Evolutionary conservation across 2,888 invertebrate genomes (phyloP).

Genomic region (Nineta flava): DNA sequence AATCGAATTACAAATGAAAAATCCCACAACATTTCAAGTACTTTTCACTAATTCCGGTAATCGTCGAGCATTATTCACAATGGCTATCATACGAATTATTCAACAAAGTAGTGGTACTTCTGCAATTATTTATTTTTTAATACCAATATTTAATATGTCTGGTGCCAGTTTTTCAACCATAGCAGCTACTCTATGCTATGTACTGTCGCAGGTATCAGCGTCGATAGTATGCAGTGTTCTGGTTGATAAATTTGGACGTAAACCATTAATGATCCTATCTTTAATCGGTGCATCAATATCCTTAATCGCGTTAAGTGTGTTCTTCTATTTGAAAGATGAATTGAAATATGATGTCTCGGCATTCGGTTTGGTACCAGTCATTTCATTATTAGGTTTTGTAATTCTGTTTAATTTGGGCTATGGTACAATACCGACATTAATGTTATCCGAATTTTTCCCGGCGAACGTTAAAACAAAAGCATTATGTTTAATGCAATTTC

Average conservation of each 20-base stretch:
- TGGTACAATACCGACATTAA: constrained; percentile 32
- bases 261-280: constrained; percentile 42
- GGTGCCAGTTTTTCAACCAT: constrained; percentile 31
- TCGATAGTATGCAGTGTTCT: constrained; percentile 37
- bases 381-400: constrained; percentile 31
- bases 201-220: constrained; percentile 39
- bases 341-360: constrained; percentile 16
- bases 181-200: constrained; percentile 39
- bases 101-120: constrained; percentile 38
- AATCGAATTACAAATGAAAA: constrained; percentile 23
- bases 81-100: constrained; percentile 36
- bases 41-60: constrained; percentile 35
- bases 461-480: constrained; percentile 37
- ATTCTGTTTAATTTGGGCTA: constrained; percentile 33
- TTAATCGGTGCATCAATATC: constrained; percentile 27
- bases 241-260: constrained; percentile 47
- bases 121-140: constrained; percentile 43
- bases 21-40: constrained; percentile 33
- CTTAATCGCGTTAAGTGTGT: constrained; percentile 23
- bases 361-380: constrained; percentile 31
- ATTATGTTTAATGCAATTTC: constrained; percentile 34
- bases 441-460: constrained; percentile 37
- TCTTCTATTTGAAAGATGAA: constrained; percentile 4
- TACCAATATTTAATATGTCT: constrained; percentile 39
- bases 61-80: constrained; percentile 40